These are phyloP conservation scores for Drosophila limbata DNA, from an alignment of 2,888 invertebrate genomes.

Conservation along the genomic window DNA sequence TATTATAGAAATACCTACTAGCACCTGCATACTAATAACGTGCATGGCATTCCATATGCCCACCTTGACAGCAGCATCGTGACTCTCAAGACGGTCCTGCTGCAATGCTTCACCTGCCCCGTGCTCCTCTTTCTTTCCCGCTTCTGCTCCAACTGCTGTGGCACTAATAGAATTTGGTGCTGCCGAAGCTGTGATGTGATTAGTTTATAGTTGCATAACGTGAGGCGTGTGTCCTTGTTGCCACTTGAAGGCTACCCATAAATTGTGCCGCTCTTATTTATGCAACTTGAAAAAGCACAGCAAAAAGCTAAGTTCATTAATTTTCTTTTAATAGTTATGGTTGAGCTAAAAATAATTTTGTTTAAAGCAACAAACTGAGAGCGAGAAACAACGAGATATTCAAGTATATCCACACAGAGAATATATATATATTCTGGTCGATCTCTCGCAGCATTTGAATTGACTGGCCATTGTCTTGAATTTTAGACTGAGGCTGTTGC, in stretches of 20 bases:
- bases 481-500: constrained; percentile 21
- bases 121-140: not conserved
- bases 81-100: constrained; percentile 34
- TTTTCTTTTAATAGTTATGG: constrained; percentile 70
- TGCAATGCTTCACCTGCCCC: constrained; percentile 17
- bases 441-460: constrained; percentile 24
- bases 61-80: constrained; percentile 39
- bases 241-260: constrained; percentile 29
- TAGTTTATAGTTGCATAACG: constrained; percentile 69
- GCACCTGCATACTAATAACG: constrained; percentile 73
- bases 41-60: constrained; percentile 40
- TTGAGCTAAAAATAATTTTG: constrained; percentile 70
- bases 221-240: constrained; percentile 57
- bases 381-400: not conserved
- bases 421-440: constrained; percentile 4
- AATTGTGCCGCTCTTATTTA: constrained; percentile 43
- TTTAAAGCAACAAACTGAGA: constrained; percentile 52
- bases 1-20: constrained; percentile 67
- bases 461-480: constrained; percentile 28
- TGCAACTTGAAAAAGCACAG: constrained; percentile 46
- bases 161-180: constrained; percentile 70
- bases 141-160: constrained; percentile 8
- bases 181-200: constrained; percentile 59
- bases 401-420: constrained; percentile 2
- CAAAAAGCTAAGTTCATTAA: constrained; percentile 64